A percentile compares a stretch with the other conserved stretches of the same genome.
These are phyloP conservation scores for Chinchilla lanigera DNA, from an alignment of 2,113 vertebrate species.

Conservation along the genomic window DNA sequence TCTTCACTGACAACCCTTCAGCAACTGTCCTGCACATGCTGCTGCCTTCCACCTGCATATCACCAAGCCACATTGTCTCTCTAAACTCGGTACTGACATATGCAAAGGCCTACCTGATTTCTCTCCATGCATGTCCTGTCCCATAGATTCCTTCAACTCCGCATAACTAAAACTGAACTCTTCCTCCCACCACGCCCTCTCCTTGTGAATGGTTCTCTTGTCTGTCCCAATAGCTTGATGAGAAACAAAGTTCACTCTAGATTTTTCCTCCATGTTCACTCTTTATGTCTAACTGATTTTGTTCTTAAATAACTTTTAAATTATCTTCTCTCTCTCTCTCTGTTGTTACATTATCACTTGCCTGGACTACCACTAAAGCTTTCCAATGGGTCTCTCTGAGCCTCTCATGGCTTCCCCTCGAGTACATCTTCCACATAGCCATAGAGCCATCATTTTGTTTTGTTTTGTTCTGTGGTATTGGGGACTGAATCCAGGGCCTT, in stretches of 20 bases:
- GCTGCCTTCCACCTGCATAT: background rate
- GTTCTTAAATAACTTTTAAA: conserved; percentile 17
- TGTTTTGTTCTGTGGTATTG: background rate
- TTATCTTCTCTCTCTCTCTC: background rate
- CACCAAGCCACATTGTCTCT: background rate
- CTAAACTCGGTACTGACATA: background rate
- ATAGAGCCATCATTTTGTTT: background rate
- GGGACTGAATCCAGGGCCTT: background rate
- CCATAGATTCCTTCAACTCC: background rate
- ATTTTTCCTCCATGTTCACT: conserved; percentile 9
- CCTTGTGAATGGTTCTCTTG: background rate
- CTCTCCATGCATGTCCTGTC: background rate
- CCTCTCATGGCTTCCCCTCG: background rate
- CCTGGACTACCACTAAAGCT: background rate
- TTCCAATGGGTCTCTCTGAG: background rate
- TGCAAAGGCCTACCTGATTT: background rate
- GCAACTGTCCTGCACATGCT: background rate
- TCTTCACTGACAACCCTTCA: background rate
- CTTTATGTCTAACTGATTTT: background rate
- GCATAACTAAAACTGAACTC: background rate
- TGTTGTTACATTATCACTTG: background rate
- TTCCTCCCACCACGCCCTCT: background rate
- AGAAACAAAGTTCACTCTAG: conserved; percentile 4
- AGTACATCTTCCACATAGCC: background rate
- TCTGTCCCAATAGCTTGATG: background rate